Evolutionary conservation across 2,797 vertebrate genomes (phyloP).

Genomic region (Semotilus atromaculatus): DNA sequence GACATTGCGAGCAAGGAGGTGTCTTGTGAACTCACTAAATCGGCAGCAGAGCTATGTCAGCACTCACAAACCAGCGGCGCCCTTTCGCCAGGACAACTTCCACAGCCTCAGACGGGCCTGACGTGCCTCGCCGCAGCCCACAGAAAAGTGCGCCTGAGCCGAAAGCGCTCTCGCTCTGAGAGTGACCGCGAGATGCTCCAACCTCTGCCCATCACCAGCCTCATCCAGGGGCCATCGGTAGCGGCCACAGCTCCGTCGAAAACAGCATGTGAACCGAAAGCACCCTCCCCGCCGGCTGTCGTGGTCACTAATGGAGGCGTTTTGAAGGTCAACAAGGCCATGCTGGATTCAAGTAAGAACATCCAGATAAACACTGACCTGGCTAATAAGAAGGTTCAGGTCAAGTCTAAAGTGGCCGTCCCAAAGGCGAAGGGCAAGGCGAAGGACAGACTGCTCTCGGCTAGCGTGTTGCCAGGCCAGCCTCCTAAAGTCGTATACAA

Average conservation of each 20-base stretch:
- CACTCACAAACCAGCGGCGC: constrained; percentile 80
- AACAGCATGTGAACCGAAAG: constrained; percentile 81
- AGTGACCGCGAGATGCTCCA: constrained; percentile 96
- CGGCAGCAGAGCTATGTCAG: constrained; percentile 70
- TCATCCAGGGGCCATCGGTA: constrained; percentile 83
- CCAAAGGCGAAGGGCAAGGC: constrained; percentile 90
- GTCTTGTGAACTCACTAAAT: constrained; percentile 78
- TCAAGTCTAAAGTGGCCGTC: constrained; percentile 88
- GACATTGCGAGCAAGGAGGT: constrained; percentile 77
- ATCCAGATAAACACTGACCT: constrained; percentile 92
- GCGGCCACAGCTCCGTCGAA: constrained; percentile 81
- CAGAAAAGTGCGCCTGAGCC: constrained; percentile 86
- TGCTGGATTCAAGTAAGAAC: constrained; percentile 88
- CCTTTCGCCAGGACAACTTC: constrained; percentile 77
- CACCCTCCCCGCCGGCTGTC: constrained; percentile 76
- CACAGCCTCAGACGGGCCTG: constrained; percentile 78
- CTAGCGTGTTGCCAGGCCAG: constrained; percentile 85
- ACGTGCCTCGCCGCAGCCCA: constrained; percentile 82
- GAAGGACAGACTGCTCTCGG: constrained; percentile 88
- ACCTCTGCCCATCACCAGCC: constrained; percentile 92
- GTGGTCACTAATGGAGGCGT: constrained; percentile 90
- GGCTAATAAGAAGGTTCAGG: constrained; percentile 90
- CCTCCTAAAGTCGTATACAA: constrained; percentile 97
- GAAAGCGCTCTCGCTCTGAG: constrained; percentile 92
- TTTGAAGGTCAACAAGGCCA: constrained; percentile 90